Evolutionary conservation across 2,797 vertebrate species (phyloP), one percentile per base, ranked within the genome.

Genomic region (Pipistrellus pipistrellus): DNA sequence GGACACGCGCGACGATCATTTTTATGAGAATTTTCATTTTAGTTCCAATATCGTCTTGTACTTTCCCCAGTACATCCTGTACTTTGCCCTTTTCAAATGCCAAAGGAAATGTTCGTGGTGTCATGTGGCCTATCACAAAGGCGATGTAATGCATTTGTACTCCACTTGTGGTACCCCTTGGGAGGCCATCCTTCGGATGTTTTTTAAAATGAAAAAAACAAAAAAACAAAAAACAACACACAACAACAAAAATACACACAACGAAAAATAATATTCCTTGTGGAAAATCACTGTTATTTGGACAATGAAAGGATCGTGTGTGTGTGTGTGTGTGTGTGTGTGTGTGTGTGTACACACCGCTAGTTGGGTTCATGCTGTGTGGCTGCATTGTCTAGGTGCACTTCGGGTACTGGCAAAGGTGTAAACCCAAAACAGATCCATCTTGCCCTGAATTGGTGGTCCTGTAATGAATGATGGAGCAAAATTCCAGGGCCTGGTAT

Each of bases 71-170:
- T 85, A 95, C 38, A 7, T 41, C 38, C 38, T 41, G 38, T 41
- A 41, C 38, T 41, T 0, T 2, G 96, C 76, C 93, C 90, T 95
- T 91, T 95, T 86, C 93, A 88, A 97, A 95, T 95, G 96, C 85
- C 91, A 97, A 95, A 88, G 85, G 85, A 96, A 93, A 95, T 85
- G 96, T 90, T 85, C 91, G 0, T 8, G 41, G 85, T 96, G 85
- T 89, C 93, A 89, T 21, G 23, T 7, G 35, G 69, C 64, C 77
- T 86, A 44, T 35, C n/a, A 77, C 85, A 76, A 75, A 64, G 41
- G 85, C 57, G n/a, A 78, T 6, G 18, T 25, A 72, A 93, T 55
- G 84, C 91, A 81, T 94, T 84, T 93, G 64, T n/a, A 41, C 55
- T 53, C 77, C 81, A 81, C 57, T 91, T 86, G 80, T 69, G 41